These are phyloP conservation scores for Stenurella melanura DNA, from an alignment of 2,888 invertebrate genomes.

Conservation along the genomic window DNA sequence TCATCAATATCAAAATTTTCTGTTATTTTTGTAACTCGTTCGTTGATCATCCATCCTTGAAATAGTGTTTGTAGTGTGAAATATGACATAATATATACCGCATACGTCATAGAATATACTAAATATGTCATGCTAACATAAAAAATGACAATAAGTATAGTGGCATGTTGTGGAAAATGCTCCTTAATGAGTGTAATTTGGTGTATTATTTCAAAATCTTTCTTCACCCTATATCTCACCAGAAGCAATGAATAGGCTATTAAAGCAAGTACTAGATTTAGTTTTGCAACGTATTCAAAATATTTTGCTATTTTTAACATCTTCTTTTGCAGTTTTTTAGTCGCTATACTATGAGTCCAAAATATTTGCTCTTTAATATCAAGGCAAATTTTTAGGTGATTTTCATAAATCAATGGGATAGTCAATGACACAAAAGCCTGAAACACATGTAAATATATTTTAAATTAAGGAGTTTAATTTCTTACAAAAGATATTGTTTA, in stretches of 20 bases:
- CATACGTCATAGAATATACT: not conserved
- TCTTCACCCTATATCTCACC: not conserved
- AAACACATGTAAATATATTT: not conserved
- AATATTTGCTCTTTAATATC: not conserved
- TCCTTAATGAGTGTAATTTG: slow-evolving; percentile 11
- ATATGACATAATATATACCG: not conserved
- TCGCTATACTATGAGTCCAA: not conserved
- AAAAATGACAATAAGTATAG: not conserved
- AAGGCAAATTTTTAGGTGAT: not conserved
- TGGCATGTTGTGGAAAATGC: slow-evolving; percentile 5
- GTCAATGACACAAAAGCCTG: not conserved
- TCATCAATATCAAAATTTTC: not conserved
- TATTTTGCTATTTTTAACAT: not conserved
- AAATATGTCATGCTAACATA: not conserved
- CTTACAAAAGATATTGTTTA: too few relatives aligned
- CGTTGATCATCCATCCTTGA: not conserved
- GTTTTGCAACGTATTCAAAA: not conserved
- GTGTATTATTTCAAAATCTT: slow-evolving; percentile 24
- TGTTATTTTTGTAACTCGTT: not conserved
- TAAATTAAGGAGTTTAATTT: too few relatives aligned
- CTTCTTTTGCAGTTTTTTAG: not conserved
- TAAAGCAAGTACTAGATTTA: not conserved
- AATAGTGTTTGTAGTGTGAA: not conserved
- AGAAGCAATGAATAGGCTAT: not conserved
- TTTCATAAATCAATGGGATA: not conserved